A percentile compares a stretch with the other conserved stretches of the same genome.
These are phyloP conservation scores for Mayetiola destructor DNA, from an alignment of 2,888 invertebrate genomes.

Conservation along the genomic window DNA sequence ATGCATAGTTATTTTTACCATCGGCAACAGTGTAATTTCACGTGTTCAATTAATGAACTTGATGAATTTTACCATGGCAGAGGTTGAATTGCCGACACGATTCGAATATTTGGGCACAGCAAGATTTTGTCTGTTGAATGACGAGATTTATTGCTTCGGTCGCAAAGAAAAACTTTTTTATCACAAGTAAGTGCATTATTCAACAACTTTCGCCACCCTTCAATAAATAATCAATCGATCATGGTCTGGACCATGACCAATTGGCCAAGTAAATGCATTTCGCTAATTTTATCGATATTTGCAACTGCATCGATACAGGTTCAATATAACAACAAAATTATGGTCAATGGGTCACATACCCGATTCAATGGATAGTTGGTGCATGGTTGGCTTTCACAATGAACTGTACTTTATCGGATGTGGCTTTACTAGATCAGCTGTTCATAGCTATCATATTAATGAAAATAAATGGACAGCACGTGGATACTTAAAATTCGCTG, in stretches of 20 bases:
- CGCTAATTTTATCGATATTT: too few relatives aligned
- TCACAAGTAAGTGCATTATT: not conserved
- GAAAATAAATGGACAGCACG: not conserved
- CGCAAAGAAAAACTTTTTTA: not conserved
- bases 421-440: not conserved
- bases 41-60: not conserved
- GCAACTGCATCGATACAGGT: too few relatives aligned
- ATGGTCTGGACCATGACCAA: not conserved
- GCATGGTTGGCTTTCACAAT: not conserved
- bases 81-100: not conserved
- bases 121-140: not conserved
- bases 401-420: slow-evolving; percentile 4
- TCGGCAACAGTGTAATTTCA: not conserved
- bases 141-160: not conserved
- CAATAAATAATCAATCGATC: not conserved
- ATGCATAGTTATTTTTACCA: not conserved
- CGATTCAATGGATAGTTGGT: not conserved
- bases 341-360: slow-evolving; percentile 7
- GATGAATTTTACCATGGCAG: not conserved
- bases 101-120: not conserved
- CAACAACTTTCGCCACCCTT: not conserved
- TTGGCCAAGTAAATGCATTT: not conserved
- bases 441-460: slow-evolving; percentile 3
- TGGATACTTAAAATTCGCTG: not conserved
- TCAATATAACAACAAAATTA: not conserved